Evolutionary conservation across 2,113 vertebrate genomes (phyloP).

Genomic region (Rousettus leschenaultii): DNA sequence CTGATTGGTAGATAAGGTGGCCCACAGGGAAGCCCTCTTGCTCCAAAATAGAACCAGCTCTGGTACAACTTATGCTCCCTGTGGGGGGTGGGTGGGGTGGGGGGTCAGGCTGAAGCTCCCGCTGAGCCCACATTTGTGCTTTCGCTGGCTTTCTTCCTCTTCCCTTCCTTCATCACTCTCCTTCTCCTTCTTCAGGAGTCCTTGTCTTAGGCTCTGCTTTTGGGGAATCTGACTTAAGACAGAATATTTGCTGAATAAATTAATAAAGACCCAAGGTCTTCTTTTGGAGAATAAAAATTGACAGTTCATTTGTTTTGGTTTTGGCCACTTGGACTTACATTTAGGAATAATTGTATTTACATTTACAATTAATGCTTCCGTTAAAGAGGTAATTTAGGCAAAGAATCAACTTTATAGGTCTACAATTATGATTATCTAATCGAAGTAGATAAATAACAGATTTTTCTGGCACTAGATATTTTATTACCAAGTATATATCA

Average conservation of each 20-base stretch:
- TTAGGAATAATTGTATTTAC: background rate
- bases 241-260: background rate
- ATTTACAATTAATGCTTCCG: background rate
- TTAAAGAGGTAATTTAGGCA: background rate
- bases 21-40: background rate
- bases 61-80: background rate
- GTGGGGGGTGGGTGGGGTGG: background rate
- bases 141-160: too few species aligned
- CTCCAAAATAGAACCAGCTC: background rate
- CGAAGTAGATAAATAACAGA: background rate
- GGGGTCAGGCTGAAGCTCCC: background rate
- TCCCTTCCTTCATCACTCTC: too few species aligned
- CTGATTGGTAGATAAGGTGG: background rate
- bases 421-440: background rate
- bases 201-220: background rate
- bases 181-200: background rate
- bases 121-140: background rate
- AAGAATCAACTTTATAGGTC: background rate
- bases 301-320: background rate
- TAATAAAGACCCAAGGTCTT: background rate
- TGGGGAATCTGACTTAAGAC: background rate
- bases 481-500: background rate
- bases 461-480: background rate
- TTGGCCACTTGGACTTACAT: background rate
- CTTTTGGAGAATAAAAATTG: background rate